Evolutionary conservation across 2,888 invertebrate genomes (phyloP).

Genomic region (Dolichopus griseipennis): DNA sequence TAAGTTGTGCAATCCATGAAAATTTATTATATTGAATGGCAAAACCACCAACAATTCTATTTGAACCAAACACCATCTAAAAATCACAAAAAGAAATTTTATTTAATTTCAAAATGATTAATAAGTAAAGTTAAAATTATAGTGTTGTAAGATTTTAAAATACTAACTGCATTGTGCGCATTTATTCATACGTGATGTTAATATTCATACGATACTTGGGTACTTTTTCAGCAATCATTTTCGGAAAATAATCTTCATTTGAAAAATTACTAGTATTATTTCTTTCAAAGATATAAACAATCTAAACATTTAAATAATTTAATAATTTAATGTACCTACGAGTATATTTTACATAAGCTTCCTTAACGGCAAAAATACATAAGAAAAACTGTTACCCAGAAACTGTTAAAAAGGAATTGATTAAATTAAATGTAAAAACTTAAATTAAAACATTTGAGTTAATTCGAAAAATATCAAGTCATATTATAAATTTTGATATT

Average conservation of each 20-base stretch:
- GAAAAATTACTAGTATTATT: background rate
- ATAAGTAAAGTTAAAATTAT: too few relatives aligned
- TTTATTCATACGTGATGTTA: background rate
- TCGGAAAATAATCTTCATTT: slow-evolving; percentile 1
- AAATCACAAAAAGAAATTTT: background rate
- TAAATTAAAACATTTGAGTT: too few relatives aligned
- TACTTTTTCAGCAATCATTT: background rate
- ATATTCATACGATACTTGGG: background rate
- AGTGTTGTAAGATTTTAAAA: background rate
- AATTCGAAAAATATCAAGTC: too few relatives aligned
- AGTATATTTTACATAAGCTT: background rate
- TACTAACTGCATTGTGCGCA: background rate
- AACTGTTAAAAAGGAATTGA: too few relatives aligned
- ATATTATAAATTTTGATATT: too few relatives aligned
- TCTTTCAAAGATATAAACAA: background rate
- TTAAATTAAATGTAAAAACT: too few relatives aligned
- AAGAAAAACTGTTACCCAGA: too few relatives aligned
- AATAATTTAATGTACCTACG: too few relatives aligned
- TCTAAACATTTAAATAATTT: background rate
- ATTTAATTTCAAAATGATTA: too few relatives aligned
- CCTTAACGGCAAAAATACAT: background rate
- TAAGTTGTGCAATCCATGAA: slow-evolving; percentile 39
- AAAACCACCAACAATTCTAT: slow-evolving; percentile 39
- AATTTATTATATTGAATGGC: slow-evolving; percentile 37
- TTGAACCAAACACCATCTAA: slow-evolving; percentile 37